Evolutionary conservation across 2,888 invertebrate genomes (phyloP), one percentile per base, ranked within the genome.

Genomic region (Polydrusus cervinus): DNA sequence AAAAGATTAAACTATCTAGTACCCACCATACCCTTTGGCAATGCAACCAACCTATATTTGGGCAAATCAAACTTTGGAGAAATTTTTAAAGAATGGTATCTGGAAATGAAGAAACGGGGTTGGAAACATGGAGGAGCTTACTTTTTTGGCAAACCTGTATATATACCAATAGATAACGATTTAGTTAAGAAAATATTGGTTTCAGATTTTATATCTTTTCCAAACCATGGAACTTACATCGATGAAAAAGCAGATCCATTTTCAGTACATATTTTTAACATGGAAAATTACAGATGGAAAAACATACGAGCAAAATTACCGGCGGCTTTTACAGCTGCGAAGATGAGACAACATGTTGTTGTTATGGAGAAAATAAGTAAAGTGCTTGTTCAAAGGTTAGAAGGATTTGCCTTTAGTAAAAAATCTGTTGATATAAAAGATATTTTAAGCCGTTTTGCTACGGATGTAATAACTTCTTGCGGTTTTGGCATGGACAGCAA

Each of bases 401-500:
- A 71, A 9, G 18, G 68, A 43, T 25, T 62, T 20, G 30, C 55
- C 0, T 7, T n/a, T n/a, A 65, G n/a, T 68, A 82, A 61, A 9
- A 66, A 80, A 9, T 82, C 84, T 0, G 72, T 80, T 13, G 71
- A 80, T 5, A 80, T 81, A 25, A 82, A 89, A 1, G 88, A 90
- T 43, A 85, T 74, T 16, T 89, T 65, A 88, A 75, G 43, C 55
- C 57, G 57, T 57, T 57, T 77, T 57, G 45, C 53, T 89, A 89
- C 6, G 88, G 73, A 76, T 40, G 16, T 76, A n/a, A 60, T 66
- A 14, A 67, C 55, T 7, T 60, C 75, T n/a, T 88, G 76, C 69
- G 90, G 90, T 13, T 91, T 91, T 80, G 91, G 91, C 16, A 86
- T 91, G 10, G 89, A 91, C 75, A 89, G 89, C 77, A 89, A 91